Evolutionary conservation across 2,888 invertebrate species (phyloP), one percentile per base, ranked within the genome.

Genomic region (Chloroclystis v-ata): DNA sequence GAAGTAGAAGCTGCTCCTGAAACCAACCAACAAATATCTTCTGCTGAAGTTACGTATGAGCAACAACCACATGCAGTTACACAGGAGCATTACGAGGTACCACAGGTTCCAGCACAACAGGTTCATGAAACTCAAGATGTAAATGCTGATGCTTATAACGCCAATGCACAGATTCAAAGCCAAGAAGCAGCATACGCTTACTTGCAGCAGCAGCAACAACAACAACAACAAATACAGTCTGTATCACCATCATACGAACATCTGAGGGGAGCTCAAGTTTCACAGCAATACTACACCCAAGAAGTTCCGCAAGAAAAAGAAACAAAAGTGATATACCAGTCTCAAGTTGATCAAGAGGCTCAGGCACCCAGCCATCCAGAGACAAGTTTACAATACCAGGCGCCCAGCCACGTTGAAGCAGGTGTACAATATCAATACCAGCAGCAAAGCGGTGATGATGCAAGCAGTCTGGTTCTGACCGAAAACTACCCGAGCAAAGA

Each of bases 401-500:
- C 66, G 28, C 61, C 66, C n/a, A 64, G 70, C 12, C 66, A 74
- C 41, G 55, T 65, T n/a, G 67, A 67, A 28, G 49, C 65, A 7
- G 67, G 64, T 20, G 59, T 63, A 24, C 78, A 62, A 16, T 81
- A 85, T 53, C 66, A 68, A 2, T 82, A 83, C 46, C 73, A 78
- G 45, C 72, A 72, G 30, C 73, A 75, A 57, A 61, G 55, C 24
- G 58, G 62, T n/a, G 72, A 65, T 1, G 63, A 68, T 16, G 67
- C 60, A 39, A 63, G 76, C 29, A 69, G 71, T 9, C 60, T 89
- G 14, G 63, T 82, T 1, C 80, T 90, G 1, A 78, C 86, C 12
- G 90, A 90, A 66, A 91, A 90, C 57, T 91, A 90, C 61, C 90
- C 91, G 0, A 89, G 85, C 55, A 82, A 88, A 51, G 84, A 86